Base-by-base conservation (phyloP, 2,113 vertebrate species). In the Thunnus thynnus region DNA sequence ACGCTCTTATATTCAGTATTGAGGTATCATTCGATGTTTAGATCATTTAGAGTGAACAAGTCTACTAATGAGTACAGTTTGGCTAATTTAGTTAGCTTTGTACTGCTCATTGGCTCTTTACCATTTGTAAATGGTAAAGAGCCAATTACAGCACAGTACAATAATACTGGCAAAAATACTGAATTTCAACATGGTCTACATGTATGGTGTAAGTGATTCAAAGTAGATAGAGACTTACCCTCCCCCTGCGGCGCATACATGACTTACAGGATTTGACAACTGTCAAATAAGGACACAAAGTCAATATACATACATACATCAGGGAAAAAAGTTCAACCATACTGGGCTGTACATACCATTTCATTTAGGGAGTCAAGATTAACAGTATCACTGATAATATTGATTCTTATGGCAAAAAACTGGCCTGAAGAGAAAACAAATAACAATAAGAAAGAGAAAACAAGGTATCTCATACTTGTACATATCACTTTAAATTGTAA, bases 401-500 rank as follows among this genome's bases (percentile, higher is more conserved):
- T 70, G 17, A 93, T 57, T 41, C 50, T 75, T 3, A 70, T 13
- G 44, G 85, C 72, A 27, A 84, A 92, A 74, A 91, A 91, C 27
- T 86, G 75, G 0, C 80, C 92, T 93, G 36, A 46, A 74, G 13
- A 58, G 44, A 77, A 6, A 22, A 52, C 9, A 88, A 68, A 46
- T 1, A 6, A 60, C 3, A 36, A 8, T 14, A n/a, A 25, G 2
- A 17, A 62, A 50, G 50, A 6, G 3, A 50, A 48, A 44, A 44
- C 7, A 55, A 20, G 27, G 16, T 27, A n/a, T 46, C 13, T 57
- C 16, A 41, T 7, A 41, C 6, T 7, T 41, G 6, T 41, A 9
- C 7, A 41, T 41, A 41, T 9, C 6, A 41, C 6, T 41, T 41
- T 41, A 41, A 41, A 9, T 41, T 41, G 36, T 41, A 41, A 41